These are phyloP conservation scores for Drosophila quadrilineata DNA, from an alignment of 1,140 invertebrate species.

Conservation along the genomic window DNA sequence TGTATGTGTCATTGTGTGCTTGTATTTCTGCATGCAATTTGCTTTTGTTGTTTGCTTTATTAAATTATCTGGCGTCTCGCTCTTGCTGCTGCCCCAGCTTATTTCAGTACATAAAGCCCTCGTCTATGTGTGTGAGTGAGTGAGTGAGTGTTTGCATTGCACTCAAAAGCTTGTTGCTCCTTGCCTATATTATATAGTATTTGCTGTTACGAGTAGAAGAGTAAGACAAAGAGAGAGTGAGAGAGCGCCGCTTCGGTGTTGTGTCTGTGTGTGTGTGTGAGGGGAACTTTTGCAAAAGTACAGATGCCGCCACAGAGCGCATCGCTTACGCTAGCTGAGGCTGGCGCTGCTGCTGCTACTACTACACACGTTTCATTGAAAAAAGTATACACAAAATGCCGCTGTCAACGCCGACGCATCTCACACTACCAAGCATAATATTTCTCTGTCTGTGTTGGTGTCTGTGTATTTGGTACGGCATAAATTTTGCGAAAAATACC, in stretches of 20 bases:
- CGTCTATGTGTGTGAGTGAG: conserved; percentile 6
- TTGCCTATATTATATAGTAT: conserved; percentile 1
- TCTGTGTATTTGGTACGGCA: conserved; percentile 19
- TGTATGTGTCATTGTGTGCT: not conserved
- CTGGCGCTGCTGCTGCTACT: no score
- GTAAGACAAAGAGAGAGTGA: conserved; percentile 15
- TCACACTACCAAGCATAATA: not conserved
- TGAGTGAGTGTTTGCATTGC: conserved; percentile 50
- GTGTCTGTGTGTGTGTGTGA: not conserved
- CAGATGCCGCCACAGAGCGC: conserved; percentile 68
- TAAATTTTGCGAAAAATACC: conserved; percentile 32
- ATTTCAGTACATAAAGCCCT: conserved; percentile 31
- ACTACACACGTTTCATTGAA: conserved; percentile 72
- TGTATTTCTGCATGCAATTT: conserved; percentile 31
- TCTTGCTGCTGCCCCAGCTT: conserved; percentile 39
- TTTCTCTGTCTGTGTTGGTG: not conserved
- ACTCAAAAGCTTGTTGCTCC: conserved; percentile 75
- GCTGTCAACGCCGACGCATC: conserved; percentile 28
- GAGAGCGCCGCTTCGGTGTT: conserved; percentile 10
- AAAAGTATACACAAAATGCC: conserved; percentile 54
- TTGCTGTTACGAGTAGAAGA: conserved; percentile 4
- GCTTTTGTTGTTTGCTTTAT: conserved; percentile 18
- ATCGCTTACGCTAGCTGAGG: no score
- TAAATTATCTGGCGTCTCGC: conserved; percentile 13
- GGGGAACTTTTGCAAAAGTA: conserved; percentile 61